Base-by-base conservation (phyloP, 2,888 invertebrate species). In the Melanotus villosus region DNA sequence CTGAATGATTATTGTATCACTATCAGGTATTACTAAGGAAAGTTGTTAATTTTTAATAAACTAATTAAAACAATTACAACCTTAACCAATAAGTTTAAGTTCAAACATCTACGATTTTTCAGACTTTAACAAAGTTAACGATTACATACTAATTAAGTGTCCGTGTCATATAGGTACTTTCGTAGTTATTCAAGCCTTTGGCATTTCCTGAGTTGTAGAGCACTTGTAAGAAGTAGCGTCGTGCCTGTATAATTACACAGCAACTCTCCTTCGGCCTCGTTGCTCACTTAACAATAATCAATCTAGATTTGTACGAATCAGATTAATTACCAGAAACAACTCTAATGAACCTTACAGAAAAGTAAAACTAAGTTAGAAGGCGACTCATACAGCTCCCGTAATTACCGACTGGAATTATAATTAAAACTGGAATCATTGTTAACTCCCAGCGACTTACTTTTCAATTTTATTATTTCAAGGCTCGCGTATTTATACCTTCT, bases 331-430 rank as follows among this genome's bases (percentile, higher is more conserved):
- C 56, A 56, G 38, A 23, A 56, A 38, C 56, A 56, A 56, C 38
- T 32, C 56, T 56, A 56, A 56, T 23, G 56, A 56, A 56, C 34
- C 36, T 19, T 38, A 56, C 54, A 62, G 36, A 62, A 50, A 47
- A 60, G 47, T 38, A 21, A 45, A 21, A 26, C 50, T 16, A 16
- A 23, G 32, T 14, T 16, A 52, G 18, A 9, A 12, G 19, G 9
- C 14, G 14, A 23, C 36, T 34, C 50, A 52, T n/a, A 38, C 62
- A 62, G 62, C 62, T 62, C 50, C 36, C 18, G 62, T 38, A 62
- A 62, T 62, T 62, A 62, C 50, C n/a, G 14, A 34, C 16, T 19
- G 14, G 32, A 54, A 54, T 54, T 54, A 62, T 62, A 50, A 62
- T 50, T 50, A 50, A 47, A 52, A 16, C 26, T 10, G 36, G 52